Percentiles rank a stretch among this genome's conserved stretches.
phyloP scores from a whole-genome alignment of 2,888 invertebrate genomes.

The Spodoptera exigua region DNA sequence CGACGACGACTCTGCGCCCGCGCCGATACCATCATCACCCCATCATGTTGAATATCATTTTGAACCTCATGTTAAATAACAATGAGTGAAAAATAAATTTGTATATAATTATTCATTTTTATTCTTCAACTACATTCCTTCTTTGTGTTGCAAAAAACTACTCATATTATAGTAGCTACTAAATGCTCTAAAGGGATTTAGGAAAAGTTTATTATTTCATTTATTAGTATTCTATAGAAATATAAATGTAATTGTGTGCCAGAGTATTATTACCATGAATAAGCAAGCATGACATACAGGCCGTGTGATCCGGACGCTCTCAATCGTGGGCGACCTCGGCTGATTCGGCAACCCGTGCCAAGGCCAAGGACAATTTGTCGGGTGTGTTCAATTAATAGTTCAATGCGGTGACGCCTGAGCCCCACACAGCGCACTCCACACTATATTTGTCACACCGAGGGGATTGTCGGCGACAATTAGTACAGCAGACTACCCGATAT shows the following conservation, averaged over 20 bases:
- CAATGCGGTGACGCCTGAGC: constrained; percentile 68
- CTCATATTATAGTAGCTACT: too few relatives aligned
- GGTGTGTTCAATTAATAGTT: constrained; percentile 82
- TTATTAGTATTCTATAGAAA: constrained; percentile 8
- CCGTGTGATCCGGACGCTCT: constrained; percentile 87
- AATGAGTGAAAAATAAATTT: too few relatives aligned
- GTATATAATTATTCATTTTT: constrained; percentile 3
- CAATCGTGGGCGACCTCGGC: constrained; percentile 83
- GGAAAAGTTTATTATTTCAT: constrained; percentile 8
- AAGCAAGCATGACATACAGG: constrained; percentile 67
- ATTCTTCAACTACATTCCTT: too few relatives aligned
- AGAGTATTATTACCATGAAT: constrained; percentile 59
- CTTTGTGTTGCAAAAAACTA: too few relatives aligned
- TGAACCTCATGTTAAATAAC: too few relatives aligned
- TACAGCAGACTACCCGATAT: constrained; percentile 6
- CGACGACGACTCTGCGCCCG: constrained; percentile 52
- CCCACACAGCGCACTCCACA: constrained; percentile 49
- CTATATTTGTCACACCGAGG: constrained; percentile 31
- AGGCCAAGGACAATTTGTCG: constrained; percentile 85
- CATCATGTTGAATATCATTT: too few relatives aligned
- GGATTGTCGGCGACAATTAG: constrained; percentile 23
- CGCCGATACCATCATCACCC: constrained; percentile 12
- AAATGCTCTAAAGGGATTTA: neutral
- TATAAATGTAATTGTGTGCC: constrained; percentile 35
- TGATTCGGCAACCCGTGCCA: constrained; percentile 86